A percentile compares a stretch with the other conserved stretches of the same genome.
Evolutionary conservation across 2,113 vertebrate species (phyloP).

Genomic region (Glaucidium brasilianum): DNA sequence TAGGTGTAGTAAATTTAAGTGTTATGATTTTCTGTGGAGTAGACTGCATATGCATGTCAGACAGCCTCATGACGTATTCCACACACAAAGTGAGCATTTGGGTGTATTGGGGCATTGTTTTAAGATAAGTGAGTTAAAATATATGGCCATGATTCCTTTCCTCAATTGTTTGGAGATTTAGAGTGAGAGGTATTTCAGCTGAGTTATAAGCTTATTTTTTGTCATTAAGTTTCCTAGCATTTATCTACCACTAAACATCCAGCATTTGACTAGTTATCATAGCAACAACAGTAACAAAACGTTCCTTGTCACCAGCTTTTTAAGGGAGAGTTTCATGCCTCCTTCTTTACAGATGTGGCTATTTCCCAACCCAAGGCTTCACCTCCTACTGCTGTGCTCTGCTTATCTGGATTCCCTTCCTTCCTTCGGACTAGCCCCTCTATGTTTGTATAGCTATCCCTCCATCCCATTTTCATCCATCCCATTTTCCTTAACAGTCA

Average conservation of each 20-base stretch:
- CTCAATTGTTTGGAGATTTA: background rate
- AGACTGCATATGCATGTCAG: background rate
- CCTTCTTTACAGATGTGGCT: background rate
- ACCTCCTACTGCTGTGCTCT: background rate
- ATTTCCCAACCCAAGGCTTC: background rate
- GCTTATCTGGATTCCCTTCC: background rate
- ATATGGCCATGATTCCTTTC: background rate
- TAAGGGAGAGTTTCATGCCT: background rate
- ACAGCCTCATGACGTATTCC: background rate
- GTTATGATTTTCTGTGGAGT: background rate
- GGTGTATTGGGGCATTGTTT: background rate
- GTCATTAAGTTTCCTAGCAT: background rate
- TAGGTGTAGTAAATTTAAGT: background rate
- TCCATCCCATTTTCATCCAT: background rate
- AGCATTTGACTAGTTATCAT: background rate
- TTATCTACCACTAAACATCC: background rate
- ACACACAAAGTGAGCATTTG: background rate
- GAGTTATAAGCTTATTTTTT: background rate
- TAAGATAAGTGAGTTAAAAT: background rate
- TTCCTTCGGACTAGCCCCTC: background rate
- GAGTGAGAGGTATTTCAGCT: background rate
- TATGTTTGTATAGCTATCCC: background rate
- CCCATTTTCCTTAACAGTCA: background rate
- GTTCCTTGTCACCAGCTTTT: background rate
- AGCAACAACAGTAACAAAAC: background rate